Base-by-base conservation (phyloP, 2,888 invertebrate genomes). In the Cephalotes varians region DNA sequence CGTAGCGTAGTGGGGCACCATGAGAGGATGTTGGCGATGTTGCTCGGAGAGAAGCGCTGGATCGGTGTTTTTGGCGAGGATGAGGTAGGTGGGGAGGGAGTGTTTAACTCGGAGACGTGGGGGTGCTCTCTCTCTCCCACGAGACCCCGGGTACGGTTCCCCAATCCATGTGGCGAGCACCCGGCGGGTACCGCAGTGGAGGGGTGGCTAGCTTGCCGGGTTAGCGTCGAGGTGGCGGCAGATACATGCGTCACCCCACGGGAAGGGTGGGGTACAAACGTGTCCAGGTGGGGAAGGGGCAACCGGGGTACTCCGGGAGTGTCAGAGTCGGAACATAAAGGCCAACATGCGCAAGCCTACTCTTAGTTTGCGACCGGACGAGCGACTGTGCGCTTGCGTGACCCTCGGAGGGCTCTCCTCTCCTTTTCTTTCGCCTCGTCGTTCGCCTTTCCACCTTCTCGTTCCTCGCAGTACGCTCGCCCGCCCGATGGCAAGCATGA, bases 341-440 rank as follows among this genome's bases (percentile, higher is more conserved):
- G 60, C 73, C 67, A 62, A 56, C 80, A 37, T 64, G 49, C 37
- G 67, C 54, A 47, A 44, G 64, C 37, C 49, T 31, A 86, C 86
- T 86, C 90, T 93, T 92, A 94, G 94, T 94, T 92, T 90, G 92
- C 92, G 90, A 90, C 86, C 90, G 90, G 90, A 91, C 93, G 92
- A 91, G 92, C 90, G 85, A 91, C 89, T 91, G 92, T 92, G 93
- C 93, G 94, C 94, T 92, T 92, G 93, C 92, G 92, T 93, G 89
- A 86, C 88, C 87, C 87, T 87, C 86, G 87, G 87, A 83, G 85
- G 65, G 34, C 67, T 51, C 51, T 62, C 47, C 74, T 58, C 64
- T 44, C 69, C 51, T 44, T 58, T 37, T 77, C 67, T 69, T 37
- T 69, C 44, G 31, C 72, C 47, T 31, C n/a, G 67, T 83, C 86